These are phyloP conservation scores for Paradisaea rubra DNA, from an alignment of 2,113 vertebrate species.

Conservation along the genomic window DNA sequence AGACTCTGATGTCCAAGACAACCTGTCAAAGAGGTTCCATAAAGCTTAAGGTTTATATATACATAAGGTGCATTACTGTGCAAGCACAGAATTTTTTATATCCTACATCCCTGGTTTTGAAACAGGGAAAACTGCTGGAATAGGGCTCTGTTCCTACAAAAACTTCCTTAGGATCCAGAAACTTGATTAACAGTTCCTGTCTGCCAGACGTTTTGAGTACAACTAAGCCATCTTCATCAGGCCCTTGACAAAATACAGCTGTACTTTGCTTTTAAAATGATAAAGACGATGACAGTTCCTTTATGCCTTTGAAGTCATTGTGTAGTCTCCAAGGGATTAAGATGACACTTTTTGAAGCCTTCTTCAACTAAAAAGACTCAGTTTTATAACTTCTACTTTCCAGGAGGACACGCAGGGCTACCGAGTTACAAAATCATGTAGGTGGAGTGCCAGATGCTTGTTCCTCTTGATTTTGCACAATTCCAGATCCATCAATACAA, in stretches of 20 bases:
- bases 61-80: background rate
- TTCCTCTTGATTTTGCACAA: background rate
- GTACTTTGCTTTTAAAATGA: background rate
- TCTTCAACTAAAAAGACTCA: background rate
- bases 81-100: background rate
- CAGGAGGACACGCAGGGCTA: background rate
- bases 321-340: background rate
- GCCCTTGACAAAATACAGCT: background rate
- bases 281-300: background rate
- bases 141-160: background rate
- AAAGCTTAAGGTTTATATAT: background rate
- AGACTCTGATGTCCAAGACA: background rate
- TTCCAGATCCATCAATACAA: background rate
- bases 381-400: background rate
- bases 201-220: background rate
- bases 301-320: background rate
- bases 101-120: background rate
- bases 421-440: background rate
- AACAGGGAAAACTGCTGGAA: background rate
- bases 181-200: background rate
- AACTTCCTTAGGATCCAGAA: background rate
- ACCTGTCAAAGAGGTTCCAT: background rate
- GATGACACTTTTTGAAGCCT: background rate
- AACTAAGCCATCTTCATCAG: background rate
- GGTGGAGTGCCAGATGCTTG: background rate